phyloP scores from a whole-genome alignment of 2,113 vertebrate species.

The Pseudorhombus dupliciocellatus region DNA sequence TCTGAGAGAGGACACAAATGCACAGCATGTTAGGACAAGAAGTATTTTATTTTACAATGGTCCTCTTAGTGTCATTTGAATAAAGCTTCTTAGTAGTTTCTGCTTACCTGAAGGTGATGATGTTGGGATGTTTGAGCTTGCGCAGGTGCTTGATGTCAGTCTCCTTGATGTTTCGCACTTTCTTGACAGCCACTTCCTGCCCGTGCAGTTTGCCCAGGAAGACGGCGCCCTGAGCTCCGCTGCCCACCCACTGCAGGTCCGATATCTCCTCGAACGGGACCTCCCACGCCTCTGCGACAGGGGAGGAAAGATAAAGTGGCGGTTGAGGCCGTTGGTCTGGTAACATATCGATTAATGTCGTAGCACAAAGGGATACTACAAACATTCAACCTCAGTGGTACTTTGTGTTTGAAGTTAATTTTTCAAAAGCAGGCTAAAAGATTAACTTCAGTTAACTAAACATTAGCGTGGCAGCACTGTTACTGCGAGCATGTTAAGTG shows the following conservation, averaged over 20 bases:
- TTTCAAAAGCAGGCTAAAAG: no score
- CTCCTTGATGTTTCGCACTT: slow-evolving; percentile 96
- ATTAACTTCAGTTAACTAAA: no score
- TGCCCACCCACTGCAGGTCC: slow-evolving; percentile 98
- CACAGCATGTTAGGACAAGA: background rate
- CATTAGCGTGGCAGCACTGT: no score
- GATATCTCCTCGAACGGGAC: slow-evolving; percentile 98
- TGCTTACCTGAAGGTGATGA: slow-evolving; percentile 98
- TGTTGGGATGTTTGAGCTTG: slow-evolving; percentile 98
- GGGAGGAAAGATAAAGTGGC: background rate
- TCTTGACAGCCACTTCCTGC: slow-evolving; percentile 97
- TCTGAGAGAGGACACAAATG: slow-evolving; percentile 74
- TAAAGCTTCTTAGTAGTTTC: background rate
- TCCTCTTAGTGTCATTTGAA: background rate
- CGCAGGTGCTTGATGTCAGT: slow-evolving; percentile 97
- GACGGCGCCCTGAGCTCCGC: slow-evolving; percentile 95
- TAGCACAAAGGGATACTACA: background rate
- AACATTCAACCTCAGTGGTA: no score
- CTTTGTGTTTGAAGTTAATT: no score
- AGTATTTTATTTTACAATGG: no score
- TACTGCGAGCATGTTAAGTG: no score
- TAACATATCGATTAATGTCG: background rate
- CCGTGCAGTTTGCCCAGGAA: slow-evolving; percentile 95
- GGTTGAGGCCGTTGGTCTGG: slow-evolving; percentile 7
- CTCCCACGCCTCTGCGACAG: slow-evolving; percentile 86